Evolutionary conservation across 2,113 vertebrate genomes (phyloP).

Genomic region (Grammatotria lemairii): DNA sequence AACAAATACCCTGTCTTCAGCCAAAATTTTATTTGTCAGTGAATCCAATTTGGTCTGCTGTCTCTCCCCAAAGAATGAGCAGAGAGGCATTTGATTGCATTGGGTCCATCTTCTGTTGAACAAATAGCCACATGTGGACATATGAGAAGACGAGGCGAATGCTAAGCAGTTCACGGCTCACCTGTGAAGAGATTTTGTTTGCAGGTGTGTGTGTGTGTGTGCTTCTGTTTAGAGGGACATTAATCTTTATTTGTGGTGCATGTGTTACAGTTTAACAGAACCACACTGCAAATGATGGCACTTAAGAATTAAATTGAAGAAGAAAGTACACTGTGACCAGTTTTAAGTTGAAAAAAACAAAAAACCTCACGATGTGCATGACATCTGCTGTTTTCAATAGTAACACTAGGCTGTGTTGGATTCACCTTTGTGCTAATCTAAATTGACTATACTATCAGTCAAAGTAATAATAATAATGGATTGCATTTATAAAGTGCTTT

Average conservation of each 20-base stretch:
- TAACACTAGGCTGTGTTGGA: neutral
- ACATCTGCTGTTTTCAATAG: neutral
- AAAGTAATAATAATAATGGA: neutral
- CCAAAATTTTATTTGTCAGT: conserved; percentile 55
- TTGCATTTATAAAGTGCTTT: neutral
- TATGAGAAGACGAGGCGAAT: conserved; percentile 5
- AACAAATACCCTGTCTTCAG: conserved; percentile 36
- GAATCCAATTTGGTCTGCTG: conserved; percentile 55
- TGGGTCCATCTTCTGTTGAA: conserved; percentile 36
- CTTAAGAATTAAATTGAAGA: neutral
- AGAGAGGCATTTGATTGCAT: conserved; percentile 50
- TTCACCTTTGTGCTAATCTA: neutral
- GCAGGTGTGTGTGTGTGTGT: neutral
- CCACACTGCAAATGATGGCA: neutral
- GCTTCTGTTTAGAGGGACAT: neutral
- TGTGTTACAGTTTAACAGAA: neutral
- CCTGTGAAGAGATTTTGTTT: neutral
- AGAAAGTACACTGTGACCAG: neutral
- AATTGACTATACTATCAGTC: neutral
- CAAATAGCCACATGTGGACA: conserved; percentile 53
- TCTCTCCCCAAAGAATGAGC: conserved; percentile 29
- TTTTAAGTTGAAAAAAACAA: neutral
- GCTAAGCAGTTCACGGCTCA: conserved; percentile 9
- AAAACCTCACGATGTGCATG: neutral
- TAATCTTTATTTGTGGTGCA: neutral